Evolutionary conservation across 2,888 invertebrate genomes (phyloP), one percentile per base, ranked within the genome.

Genomic region (Agonum fuliginosum): DNA sequence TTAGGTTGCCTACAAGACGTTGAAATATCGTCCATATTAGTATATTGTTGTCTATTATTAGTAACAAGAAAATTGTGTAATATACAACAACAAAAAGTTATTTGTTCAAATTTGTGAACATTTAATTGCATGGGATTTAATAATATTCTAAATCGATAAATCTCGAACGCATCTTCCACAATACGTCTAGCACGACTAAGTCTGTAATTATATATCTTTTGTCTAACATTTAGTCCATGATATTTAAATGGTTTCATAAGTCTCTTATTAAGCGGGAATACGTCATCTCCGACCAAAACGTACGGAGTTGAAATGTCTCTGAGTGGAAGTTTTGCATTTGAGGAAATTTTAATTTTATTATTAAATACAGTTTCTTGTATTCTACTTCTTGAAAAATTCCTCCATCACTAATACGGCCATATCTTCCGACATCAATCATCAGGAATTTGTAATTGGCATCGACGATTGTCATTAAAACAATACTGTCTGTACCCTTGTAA

Each of bases 341-440:
- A 3, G 4, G 46, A 4, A 17, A 48, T 48, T 2, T 48, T 48
- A 3, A 48, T 14, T 48, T 48, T 48, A 19, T 48, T 48, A 17
- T 17, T 10, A 10, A 48, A 48, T 48, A 48, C 17, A 17, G 10
- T 17, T 14, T 17, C 46, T 48, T 10, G 3, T 19, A 17, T 2
- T 17, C 19, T 3, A 4, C 46, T 48, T 19, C 19, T 14, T 12
- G 6, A 6, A 10, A 78, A 69, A 75, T 37, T n/a, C 67, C 76
- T 1, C 76, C 69, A 24, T 78, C 78, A 37, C 78, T 78, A 75
- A 54, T 24, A 67, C 76, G 4, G 48, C 76, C 20, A 65, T 48
- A 5, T 24, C 6, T 19, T 3, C 19, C 17, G 1, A 48, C 14
- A 10, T 48, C 46, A 17, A 48, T 19, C 14, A 48, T 2, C 6